These are phyloP conservation scores for Trachemys scripta DNA, from an alignment of 2,113 vertebrate genomes.

Conservation along the genomic window DNA sequence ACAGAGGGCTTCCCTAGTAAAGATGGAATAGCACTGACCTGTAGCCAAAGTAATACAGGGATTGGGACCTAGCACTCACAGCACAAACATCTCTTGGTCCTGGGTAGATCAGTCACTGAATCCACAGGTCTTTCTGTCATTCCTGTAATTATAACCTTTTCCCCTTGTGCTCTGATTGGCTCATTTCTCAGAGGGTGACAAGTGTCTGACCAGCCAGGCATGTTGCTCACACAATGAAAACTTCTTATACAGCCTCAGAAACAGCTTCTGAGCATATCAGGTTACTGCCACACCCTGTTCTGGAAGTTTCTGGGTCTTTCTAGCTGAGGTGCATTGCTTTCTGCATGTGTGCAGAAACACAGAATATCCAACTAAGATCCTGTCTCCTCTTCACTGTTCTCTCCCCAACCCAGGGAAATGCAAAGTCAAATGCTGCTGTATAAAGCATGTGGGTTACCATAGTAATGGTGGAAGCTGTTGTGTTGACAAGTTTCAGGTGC, in stretches of 20 bases:
- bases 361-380: not conserved
- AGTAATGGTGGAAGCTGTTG: conserved; percentile 12
- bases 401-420: not conserved
- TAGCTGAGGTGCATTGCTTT: not conserved
- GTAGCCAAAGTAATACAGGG: not conserved
- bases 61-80: not conserved
- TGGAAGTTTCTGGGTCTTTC: not conserved
- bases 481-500: not conserved
- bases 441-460: not conserved
- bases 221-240: not conserved
- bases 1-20: no score
- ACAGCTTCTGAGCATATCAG: not conserved
- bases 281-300: not conserved
- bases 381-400: not conserved
- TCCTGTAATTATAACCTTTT: not conserved
- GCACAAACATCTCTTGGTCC: not conserved
- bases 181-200: not conserved
- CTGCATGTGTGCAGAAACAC: not conserved
- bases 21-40: not conserved
- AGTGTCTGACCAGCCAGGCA: not conserved
- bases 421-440: not conserved
- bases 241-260: not conserved
- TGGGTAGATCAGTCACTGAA: not conserved
- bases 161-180: not conserved
- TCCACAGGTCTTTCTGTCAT: not conserved